Evolutionary conservation across 2,113 vertebrate genomes (phyloP), one percentile per base, ranked within the genome.

Genomic region (Boulengeromyrus knoepffleri): DNA sequence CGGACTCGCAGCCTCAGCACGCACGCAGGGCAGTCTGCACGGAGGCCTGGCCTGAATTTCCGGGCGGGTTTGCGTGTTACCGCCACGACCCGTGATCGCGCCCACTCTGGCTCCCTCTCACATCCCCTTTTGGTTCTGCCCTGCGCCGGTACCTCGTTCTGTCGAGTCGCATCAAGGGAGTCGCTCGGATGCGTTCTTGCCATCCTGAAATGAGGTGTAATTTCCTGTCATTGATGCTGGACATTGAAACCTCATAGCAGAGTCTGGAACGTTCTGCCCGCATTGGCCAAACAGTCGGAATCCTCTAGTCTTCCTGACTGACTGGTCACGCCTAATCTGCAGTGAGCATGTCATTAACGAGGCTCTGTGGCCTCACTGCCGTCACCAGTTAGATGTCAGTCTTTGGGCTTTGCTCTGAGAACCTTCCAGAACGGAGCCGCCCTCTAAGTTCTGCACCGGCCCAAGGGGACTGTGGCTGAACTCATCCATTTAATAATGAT

Each of bases 341-440:
- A 91, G 46, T 88, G 2, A 5, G 89, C 5, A 7, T 90, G 87
- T 93, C 92, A 94, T 94, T 91, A 94, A 93, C 90, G 49, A 89
- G 85, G 88, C 88, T 92, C 91, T 91, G 24, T 90, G 89, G 87
- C 86, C 49, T 80, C 86, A 87, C 88, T 89, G 89, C 90, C 92
- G 93, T 95, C 93, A 94, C 94, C 93, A 94, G 92, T 92, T 95
- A 94, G 88, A 91, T 62, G 92, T 95, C 93, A 94, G 94, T 94
- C 92, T 92, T 90, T 90, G 70, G 27, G 85, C 84, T 90, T 62
- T 45, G 88, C 58, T 49, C 58, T 74, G 91, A 90, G 85, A 94
- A 92, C 86, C 87, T 91, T 87, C 88, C 88, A 85, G 58, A 92
- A 93, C 91, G 89, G 90, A 90, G 66, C 17, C 46, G 19, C 42